Percentiles rank a stretch among this genome's conserved stretches.
Conservation (phyloP, 2,113 vertebrate species). For the Echinops telfairi region DNA sequence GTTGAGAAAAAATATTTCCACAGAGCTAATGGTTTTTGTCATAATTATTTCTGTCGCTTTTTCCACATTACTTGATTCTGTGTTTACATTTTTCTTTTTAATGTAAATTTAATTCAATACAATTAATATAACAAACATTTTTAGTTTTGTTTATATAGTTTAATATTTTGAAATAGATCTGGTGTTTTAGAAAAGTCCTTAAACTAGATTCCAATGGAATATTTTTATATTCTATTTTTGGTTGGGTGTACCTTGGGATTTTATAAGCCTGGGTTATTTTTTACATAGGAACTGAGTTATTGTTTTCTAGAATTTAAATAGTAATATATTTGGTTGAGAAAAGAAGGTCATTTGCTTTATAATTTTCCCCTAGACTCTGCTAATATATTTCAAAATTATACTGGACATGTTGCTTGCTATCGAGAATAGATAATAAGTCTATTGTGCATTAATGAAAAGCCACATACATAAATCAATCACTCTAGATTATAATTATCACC, state of each 20-base stretch:
- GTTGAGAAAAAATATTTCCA: neutral
- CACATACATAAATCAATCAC: constrained; percentile 65
- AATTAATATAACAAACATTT: neutral
- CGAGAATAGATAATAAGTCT: constrained; percentile 38
- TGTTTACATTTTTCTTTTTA: neutral
- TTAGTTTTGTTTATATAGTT: neutral
- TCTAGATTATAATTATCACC: constrained; percentile 63
- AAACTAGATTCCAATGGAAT: neutral
- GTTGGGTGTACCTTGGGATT: neutral
- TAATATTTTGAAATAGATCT: constrained; percentile 29
- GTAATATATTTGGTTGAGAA: neutral
- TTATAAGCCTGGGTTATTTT: neutral
- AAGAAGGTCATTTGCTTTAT: neutral
- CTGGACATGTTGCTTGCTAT: neutral
- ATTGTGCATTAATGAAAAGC: constrained; percentile 63
- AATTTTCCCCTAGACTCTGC: neutral
- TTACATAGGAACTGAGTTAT: neutral
- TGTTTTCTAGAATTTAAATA: neutral
- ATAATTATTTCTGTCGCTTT: neutral
- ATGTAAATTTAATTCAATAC: neutral
- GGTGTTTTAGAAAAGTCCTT: neutral
- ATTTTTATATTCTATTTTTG: neutral
- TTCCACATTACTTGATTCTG: neutral
- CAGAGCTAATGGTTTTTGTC: neutral
- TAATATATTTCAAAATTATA: constrained; percentile 47